Evolutionary conservation across 2,113 vertebrate species (phyloP).

Genomic region (Hydrochoerus hydrochaeris): DNA sequence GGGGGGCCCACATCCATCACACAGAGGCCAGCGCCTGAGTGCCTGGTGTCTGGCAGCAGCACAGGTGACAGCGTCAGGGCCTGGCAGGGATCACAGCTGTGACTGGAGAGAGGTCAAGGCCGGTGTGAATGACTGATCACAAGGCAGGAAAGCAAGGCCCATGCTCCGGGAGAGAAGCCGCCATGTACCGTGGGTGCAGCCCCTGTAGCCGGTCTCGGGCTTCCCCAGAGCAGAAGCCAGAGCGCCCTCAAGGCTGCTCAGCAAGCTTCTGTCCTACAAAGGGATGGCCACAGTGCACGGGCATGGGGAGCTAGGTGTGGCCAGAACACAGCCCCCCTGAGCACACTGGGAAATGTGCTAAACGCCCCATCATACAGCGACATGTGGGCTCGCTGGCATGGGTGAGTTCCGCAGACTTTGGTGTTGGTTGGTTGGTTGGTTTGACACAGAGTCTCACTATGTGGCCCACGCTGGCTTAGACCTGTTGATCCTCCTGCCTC

Average conservation of each 20-base stretch:
- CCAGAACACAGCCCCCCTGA: not conserved
- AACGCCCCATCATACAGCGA: not conserved
- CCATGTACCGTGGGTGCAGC: not conserved
- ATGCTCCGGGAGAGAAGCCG: not conserved
- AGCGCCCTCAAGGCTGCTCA: not conserved
- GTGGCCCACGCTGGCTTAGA: not conserved
- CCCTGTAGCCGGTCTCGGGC: not conserved
- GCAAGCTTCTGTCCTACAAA: not conserved
- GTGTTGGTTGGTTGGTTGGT: not conserved
- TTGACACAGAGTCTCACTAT: not conserved
- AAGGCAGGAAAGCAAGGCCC: not conserved
- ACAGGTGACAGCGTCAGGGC: not conserved
- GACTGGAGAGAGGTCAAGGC: not conserved
- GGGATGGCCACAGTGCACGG: not conserved
- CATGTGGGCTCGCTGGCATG: no score
- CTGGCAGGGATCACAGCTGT: not conserved
- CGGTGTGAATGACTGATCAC: not conserved
- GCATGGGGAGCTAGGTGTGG: fast-evolving
- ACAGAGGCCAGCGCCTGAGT: not conserved
- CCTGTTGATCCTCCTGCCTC: not conserved
- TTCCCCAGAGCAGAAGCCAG: conserved; percentile 3
- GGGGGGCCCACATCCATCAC: not conserved
- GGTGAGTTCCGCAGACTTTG: not conserved
- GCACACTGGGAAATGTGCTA: not conserved
- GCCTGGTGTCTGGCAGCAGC: no score